Evolutionary conservation across 2,797 vertebrate species (phyloP).

Genomic region (Manis javanica): DNA sequence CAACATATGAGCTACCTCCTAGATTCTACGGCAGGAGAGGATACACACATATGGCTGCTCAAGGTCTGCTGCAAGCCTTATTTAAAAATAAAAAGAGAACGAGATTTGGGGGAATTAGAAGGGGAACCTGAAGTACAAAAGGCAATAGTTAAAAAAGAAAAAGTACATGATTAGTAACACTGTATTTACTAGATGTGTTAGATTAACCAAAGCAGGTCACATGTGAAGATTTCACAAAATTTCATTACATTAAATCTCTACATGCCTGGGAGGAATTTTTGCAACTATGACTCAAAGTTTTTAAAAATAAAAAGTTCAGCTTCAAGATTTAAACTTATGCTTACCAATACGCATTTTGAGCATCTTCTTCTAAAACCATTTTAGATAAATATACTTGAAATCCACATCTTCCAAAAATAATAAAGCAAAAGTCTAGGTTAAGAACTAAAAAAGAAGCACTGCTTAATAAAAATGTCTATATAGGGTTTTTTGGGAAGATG

Average conservation of each 20-base stretch:
- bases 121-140: slow-evolving; percentile 1
- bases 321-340: not conserved
- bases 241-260: not conserved
- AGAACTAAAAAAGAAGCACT: not conserved
- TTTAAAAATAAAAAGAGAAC: slow-evolving; percentile 37
- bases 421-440: slow-evolving; percentile 46
- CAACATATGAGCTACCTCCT: not conserved
- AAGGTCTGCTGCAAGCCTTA: not conserved
- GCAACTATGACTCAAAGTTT: not conserved
- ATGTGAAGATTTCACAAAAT: not conserved
- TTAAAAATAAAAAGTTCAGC: slow-evolving; percentile 1
- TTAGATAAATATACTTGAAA: slow-evolving; percentile 42
- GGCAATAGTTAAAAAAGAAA: not conserved
- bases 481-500: too few relatives aligned
- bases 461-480: not conserved
- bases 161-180: slow-evolving; percentile 14
- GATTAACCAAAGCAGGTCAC: slow-evolving; percentile 7
- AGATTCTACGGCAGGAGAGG: not conserved
- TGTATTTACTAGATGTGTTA: not conserved
- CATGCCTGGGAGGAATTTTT: not conserved
- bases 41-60: not conserved
- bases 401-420: not conserved
- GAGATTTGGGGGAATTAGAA: not conserved
- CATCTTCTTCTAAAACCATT: slow-evolving; percentile 16
- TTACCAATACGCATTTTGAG: not conserved